A percentile compares a stretch with the other conserved stretches of the same genome.
Conservation (phyloP, 2,797 vertebrate genomes). For the Ctenosaura bakeri region DNA sequence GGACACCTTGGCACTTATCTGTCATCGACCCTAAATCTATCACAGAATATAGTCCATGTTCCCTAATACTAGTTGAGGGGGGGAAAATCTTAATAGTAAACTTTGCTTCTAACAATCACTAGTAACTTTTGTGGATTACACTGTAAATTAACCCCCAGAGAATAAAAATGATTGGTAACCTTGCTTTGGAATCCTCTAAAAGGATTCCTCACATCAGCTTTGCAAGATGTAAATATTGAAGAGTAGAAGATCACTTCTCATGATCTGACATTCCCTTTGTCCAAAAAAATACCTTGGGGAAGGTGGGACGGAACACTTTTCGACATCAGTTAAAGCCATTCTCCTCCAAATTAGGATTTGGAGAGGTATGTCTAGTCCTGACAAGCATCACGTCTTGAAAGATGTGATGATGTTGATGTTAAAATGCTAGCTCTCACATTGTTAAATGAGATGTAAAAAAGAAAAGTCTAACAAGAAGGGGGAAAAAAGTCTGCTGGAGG, state of each 20-base stretch:
- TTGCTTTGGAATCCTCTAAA: neutral
- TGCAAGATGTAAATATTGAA: neutral
- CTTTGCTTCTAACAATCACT: neutral
- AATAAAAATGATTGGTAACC: neutral
- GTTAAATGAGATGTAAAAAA: conserved; percentile 18
- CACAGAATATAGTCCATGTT: neutral
- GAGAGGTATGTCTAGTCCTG: neutral
- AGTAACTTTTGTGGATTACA: neutral
- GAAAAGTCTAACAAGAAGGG: conserved; percentile 10
- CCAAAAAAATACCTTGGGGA: neutral
- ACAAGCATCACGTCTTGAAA: conserved; percentile 32
- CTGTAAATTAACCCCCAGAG: neutral
- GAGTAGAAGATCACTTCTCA: neutral
- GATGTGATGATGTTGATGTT: neutral
- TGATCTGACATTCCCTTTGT: neutral
- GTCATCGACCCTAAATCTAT: neutral
- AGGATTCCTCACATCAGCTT: neutral
- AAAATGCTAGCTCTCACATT: conserved; percentile 38
- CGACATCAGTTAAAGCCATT: fast-evolving
- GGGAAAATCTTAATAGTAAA: neutral
- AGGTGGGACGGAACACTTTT: neutral
- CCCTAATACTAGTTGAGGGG: neutral
- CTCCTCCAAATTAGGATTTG: neutral
- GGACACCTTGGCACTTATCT: neutral
- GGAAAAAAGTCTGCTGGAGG: conserved; percentile 9